These are phyloP conservation scores for Trichopria drosophilae DNA, from an alignment of 2,888 invertebrate species.

Conservation along the genomic window DNA sequence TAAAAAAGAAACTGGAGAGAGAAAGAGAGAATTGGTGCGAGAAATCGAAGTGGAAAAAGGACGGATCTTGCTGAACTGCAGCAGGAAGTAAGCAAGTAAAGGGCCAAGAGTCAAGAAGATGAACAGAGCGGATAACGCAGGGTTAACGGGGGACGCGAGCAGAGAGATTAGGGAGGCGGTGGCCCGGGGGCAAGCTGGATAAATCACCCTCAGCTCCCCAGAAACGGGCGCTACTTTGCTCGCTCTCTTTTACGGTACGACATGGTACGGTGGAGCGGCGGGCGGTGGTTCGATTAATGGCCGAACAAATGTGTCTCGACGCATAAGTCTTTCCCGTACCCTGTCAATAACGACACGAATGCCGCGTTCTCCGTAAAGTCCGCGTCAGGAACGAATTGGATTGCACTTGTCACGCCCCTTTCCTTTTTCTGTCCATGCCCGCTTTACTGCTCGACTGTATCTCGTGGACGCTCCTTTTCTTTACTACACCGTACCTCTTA, in stretches of 20 bases:
- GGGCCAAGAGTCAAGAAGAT: constrained; percentile 44
- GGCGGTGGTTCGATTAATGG: constrained; percentile 38
- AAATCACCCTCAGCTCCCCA: constrained; percentile 41
- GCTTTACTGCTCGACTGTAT: too few species aligned
- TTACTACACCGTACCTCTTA: too few species aligned
- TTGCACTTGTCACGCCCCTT: constrained; percentile 16
- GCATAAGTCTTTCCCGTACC: constrained; percentile 38
- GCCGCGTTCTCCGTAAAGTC: constrained; percentile 17
- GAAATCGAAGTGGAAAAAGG: not conserved
- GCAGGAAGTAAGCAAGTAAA: constrained; percentile 27
- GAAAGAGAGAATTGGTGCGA: constrained; percentile 20
- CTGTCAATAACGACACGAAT: constrained; percentile 37
- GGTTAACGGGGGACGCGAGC: constrained; percentile 40
- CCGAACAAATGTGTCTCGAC: constrained; percentile 40
- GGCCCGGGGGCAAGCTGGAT: constrained; percentile 42
- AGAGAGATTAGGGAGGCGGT: constrained; percentile 46
- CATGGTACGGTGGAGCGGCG: constrained; percentile 5
- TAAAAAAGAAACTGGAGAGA: constrained; percentile 7
- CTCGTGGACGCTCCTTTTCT: too few species aligned
- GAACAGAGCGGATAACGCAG: constrained; percentile 43
- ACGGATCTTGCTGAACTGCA: not conserved
- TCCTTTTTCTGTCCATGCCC: not conserved
- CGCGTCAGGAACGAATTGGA: constrained; percentile 13
- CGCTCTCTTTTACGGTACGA: constrained; percentile 25
- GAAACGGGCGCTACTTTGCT: constrained; percentile 36